Evolutionary conservation across 2,888 invertebrate genomes (phyloP).

Genomic region (Petrophora chlorosata): DNA sequence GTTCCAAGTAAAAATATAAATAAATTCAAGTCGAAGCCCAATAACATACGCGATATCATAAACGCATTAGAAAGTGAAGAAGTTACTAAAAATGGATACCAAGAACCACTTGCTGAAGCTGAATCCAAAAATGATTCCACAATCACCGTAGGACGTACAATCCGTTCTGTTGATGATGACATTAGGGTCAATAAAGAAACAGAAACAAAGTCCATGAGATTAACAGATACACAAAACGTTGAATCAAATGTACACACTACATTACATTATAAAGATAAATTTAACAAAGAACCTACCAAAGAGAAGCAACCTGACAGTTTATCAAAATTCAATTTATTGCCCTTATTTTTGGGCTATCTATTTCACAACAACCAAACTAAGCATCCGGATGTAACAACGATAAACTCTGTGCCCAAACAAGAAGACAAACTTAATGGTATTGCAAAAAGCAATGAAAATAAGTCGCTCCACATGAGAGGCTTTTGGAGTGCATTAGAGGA

Average conservation of each 20-base stretch:
- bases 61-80: constrained; percentile 57
- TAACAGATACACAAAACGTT: background rate
- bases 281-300: background rate
- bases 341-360: constrained; percentile 60
- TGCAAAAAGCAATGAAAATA: constrained; percentile 11
- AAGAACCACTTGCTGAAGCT: constrained; percentile 54
- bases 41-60: constrained; percentile 73
- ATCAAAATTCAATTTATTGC: constrained; percentile 45
- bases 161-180: constrained; percentile 15
- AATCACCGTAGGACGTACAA: constrained; percentile 18
- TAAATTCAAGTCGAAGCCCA: constrained; percentile 2
- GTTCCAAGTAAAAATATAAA: constrained; percentile 48
- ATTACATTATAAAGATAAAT: constrained; percentile 4
- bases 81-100: constrained; percentile 35
- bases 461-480: constrained; percentile 16
- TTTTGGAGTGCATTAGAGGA: constrained; percentile 16
- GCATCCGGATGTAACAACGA: constrained; percentile 25
- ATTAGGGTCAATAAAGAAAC: background rate
- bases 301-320: constrained; percentile 10
- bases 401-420: background rate
- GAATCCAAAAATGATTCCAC: constrained; percentile 46
- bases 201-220: background rate
- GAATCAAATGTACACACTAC: background rate
- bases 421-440: constrained; percentile 20
- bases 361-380: constrained; percentile 46